Conservation (phyloP, 2,113 vertebrate genomes). For the Macquaria australasica region DNA sequence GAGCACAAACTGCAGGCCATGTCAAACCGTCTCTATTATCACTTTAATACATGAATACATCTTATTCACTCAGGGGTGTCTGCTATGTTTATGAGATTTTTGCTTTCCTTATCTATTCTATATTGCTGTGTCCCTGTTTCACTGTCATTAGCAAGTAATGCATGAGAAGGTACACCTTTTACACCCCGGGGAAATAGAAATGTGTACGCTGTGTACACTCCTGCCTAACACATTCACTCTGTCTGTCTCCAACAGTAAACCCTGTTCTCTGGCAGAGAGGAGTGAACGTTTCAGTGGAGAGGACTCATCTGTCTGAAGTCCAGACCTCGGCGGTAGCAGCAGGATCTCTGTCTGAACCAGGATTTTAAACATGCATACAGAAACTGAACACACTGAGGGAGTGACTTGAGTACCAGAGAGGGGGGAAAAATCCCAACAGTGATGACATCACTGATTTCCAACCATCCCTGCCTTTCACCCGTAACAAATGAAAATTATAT, state of each 20-base stretch:
- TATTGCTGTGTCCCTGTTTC: not conserved
- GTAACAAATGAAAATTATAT: constrained; percentile 53
- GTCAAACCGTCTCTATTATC: not conserved
- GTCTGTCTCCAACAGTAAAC: constrained; percentile 74
- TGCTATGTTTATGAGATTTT: not conserved
- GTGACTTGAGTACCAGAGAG: constrained; percentile 41
- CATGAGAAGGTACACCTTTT: not conserved
- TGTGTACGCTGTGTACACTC: not conserved
- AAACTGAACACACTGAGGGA: constrained; percentile 51
- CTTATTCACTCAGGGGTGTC: constrained; percentile 1
- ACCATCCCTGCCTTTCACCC: constrained; percentile 70
- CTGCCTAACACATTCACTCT: constrained; percentile 14
- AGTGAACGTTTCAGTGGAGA: constrained; percentile 55
- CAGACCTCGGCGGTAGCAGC: constrained; percentile 64
- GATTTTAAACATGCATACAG: constrained; percentile 65
- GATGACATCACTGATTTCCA: constrained; percentile 56
- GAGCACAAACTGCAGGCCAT: not conserved
- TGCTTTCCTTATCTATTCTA: constrained; percentile 4
- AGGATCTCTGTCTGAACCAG: constrained; percentile 58
- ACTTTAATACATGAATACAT: not conserved
- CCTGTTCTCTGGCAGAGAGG: constrained; percentile 60
- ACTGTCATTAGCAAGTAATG: too few species aligned
- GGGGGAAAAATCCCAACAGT: constrained; percentile 26
- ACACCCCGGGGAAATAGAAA: not conserved
- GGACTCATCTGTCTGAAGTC: constrained; percentile 59